These are phyloP conservation scores for Falco concolor DNA, from an alignment of 2,797 vertebrate species.

Conservation along the genomic window DNA sequence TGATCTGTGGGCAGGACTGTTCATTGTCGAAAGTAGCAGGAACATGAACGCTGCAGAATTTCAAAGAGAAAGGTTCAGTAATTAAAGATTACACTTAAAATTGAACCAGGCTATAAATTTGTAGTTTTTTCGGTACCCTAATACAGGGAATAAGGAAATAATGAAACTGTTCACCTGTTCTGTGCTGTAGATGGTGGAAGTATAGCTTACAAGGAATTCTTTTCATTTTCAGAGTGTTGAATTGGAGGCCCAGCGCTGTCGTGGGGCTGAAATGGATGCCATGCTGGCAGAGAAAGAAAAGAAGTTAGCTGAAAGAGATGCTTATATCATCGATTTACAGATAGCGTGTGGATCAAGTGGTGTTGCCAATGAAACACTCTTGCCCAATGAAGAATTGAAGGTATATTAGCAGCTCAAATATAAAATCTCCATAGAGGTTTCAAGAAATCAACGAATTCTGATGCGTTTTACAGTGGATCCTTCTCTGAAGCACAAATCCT, in stretches of 20 bases:
- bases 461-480: fast-evolving
- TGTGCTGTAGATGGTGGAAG: not conserved
- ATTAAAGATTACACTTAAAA: not conserved
- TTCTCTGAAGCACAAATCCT: not conserved
- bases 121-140: not conserved
- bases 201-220: not conserved
- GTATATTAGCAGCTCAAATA: conserved; percentile 42
- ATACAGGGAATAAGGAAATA: not conserved
- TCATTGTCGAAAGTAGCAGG: not conserved
- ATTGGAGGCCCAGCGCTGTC: conserved; percentile 74
- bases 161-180: not conserved
- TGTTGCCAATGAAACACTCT: not conserved
- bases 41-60: not conserved
- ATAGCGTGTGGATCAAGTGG: conserved; percentile 67
- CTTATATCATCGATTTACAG: conserved; percentile 86
- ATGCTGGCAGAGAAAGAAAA: conserved; percentile 84
- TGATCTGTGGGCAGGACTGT: not conserved
- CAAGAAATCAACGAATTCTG: not conserved
- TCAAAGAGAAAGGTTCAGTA: not conserved
- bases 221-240: conserved; percentile 68
- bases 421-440: not conserved
- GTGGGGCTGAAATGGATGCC: conserved; percentile 83
- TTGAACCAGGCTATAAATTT: not conserved
- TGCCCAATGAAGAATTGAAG: conserved; percentile 62
- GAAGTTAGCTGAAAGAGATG: conserved; percentile 85